Conservation (phyloP, 2,797 vertebrate species). For the Yasuhikotakia modesta region DNA sequence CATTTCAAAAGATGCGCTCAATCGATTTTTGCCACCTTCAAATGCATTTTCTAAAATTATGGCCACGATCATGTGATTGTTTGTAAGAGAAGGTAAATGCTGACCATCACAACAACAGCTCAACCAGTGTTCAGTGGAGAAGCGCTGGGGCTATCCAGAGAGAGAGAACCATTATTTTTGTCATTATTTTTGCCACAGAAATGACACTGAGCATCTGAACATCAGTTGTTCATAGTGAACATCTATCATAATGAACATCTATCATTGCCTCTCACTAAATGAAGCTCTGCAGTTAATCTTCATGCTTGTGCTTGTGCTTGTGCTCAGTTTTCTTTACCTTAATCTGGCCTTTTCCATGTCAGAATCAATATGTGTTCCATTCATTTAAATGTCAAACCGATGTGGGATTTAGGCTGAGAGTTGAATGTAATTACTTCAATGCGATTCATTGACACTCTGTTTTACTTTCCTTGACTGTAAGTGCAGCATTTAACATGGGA, state of each 20-base stretch:
- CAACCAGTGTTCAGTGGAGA: too few species aligned
- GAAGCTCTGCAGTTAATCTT: neutral
- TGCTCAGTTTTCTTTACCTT: neutral
- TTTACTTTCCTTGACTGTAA: constrained; percentile 12
- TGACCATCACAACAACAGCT: neutral
- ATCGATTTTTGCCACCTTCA: constrained; percentile 5
- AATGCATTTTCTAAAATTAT: neutral
- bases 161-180: neutral
- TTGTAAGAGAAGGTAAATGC: neutral
- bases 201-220: too few species aligned
- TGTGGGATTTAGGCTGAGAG: constrained; percentile 50
- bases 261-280: neutral
- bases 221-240: too few species aligned
- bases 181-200: neutral
- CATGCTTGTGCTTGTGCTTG: neutral
- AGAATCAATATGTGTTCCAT: constrained; percentile 41
- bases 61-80: neutral
- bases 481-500: neutral
- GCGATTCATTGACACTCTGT: neutral
- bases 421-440: constrained; percentile 63
- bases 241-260: too few species aligned
- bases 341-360: constrained; percentile 20
- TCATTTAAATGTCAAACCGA: constrained; percentile 37
- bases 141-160: neutral
- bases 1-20: constrained; percentile 8